Conservation (phyloP, 1,140 invertebrate genomes). For the Drosophila burlai region DNA sequence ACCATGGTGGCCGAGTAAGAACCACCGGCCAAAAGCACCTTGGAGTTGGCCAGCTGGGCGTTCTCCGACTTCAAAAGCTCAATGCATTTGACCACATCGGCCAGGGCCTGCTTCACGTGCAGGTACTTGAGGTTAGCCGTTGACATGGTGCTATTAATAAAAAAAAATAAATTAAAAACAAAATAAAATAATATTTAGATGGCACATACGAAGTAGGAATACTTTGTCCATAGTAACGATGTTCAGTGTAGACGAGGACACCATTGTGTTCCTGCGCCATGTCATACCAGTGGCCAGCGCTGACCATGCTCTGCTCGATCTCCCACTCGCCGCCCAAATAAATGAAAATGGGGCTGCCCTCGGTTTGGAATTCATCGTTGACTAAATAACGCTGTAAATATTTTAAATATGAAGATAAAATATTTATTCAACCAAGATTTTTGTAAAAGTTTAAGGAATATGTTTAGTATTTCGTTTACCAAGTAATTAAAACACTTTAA, state of each 20-base stretch:
- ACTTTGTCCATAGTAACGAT: constrained; percentile 93
- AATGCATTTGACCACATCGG: constrained; percentile 90
- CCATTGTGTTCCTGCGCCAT: constrained; percentile 87
- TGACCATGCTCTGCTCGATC: constrained; percentile 85
- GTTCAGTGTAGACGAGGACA: constrained; percentile 89
- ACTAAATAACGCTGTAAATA: constrained; percentile 70
- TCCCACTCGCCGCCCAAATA: constrained; percentile 90
- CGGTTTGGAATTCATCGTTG: constrained; percentile 73
- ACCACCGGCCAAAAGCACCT: constrained; percentile 90
- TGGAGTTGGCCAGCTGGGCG: constrained; percentile 76
- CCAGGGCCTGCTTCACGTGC: constrained; percentile 90
- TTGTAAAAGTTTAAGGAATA: rapidly evolving
- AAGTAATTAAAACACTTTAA: neutral
- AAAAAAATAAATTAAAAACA: neutral
- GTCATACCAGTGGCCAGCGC: constrained; percentile 86
- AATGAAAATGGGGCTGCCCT: constrained; percentile 89
- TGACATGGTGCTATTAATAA: constrained; percentile 85
- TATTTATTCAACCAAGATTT: neutral
- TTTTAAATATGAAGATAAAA: neutral
- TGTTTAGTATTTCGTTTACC: neutral
- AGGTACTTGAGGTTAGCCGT: constrained; percentile 88
- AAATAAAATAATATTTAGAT: too few species aligned
- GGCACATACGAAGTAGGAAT: constrained; percentile 87
- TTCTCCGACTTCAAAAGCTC: constrained; percentile 86
- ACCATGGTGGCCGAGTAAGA: constrained; percentile 92